Conservation (phyloP, 2,888 invertebrate genomes). For the Oxycera nigricornis region DNA sequence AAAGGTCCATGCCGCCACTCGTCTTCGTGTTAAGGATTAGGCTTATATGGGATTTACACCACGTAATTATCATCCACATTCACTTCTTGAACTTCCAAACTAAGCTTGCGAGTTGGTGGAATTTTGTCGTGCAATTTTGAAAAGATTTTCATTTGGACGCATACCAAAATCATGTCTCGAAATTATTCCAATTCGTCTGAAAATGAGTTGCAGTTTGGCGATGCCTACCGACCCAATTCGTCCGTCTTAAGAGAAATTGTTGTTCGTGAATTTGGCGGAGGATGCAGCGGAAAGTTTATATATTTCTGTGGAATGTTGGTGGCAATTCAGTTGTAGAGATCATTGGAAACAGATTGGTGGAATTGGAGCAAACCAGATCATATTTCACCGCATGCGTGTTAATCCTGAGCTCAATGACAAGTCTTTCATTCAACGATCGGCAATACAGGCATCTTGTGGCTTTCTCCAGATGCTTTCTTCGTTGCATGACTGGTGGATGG, state of each 20-base stretch:
- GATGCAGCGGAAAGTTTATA: neutral
- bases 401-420: neutral
- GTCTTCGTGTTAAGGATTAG: too few relatives aligned
- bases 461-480: neutral
- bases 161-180: neutral
- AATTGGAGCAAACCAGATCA: conserved; percentile 29
- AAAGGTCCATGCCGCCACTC: neutral
- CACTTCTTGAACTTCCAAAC: neutral
- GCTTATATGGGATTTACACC: conserved; percentile 3
- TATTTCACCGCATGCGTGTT: conserved; percentile 15
- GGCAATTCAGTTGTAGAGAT: neutral
- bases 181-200: neutral
- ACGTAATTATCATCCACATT: conserved; percentile 11
- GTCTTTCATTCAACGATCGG: neutral
- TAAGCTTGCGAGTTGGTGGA: neutral
- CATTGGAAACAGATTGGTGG: neutral
- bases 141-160: neutral
- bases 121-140: conserved; percentile 3
- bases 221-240: conserved; percentile 28
- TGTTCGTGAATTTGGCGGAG: neutral
- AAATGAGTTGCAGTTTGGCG: conserved; percentile 10
- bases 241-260: conserved; percentile 1
- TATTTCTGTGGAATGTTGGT: conserved; percentile 4
- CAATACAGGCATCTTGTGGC: neutral
- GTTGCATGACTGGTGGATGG: neutral